Evolutionary conservation across 2,113 vertebrate genomes (phyloP).

Genomic region (Meriones unguiculatus): DNA sequence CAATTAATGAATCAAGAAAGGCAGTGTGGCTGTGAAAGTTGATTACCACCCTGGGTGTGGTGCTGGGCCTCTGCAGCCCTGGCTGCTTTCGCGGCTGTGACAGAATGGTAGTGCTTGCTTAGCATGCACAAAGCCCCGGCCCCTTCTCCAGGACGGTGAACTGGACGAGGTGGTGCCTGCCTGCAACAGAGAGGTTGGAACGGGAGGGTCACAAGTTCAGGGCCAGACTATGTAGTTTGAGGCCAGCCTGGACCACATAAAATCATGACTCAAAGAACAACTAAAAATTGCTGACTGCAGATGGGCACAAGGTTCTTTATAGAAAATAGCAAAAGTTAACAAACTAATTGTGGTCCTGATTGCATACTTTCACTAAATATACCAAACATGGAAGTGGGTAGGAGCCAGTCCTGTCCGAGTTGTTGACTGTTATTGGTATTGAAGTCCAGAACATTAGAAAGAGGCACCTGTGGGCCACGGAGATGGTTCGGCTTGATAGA

Average conservation of each 20-base stretch:
- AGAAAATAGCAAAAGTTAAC: not conserved
- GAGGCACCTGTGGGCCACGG: not conserved
- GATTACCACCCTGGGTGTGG: not conserved
- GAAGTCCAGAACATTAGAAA: not conserved
- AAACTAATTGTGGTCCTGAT: not conserved
- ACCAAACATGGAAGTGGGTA: not conserved
- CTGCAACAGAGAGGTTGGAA: not conserved
- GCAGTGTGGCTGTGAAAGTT: not conserved
- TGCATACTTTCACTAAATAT: not conserved
- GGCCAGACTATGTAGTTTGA: not conserved
- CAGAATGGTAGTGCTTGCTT: not conserved
- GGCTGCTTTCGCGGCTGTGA: not conserved
- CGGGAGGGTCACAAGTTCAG: not conserved
- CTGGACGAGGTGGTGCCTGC: no score
- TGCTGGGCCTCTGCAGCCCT: no score
- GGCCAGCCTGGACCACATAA: not conserved
- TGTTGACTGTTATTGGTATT: not conserved
- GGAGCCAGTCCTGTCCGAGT: not conserved
- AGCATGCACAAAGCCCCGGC: not conserved
- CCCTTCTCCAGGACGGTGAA: not conserved
- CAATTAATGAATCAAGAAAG: not conserved
- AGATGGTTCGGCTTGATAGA: not conserved
- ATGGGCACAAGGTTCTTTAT: not conserved
- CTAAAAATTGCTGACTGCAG: not conserved
- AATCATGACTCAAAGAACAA: not conserved